Evolutionary conservation across 2,797 vertebrate species (phyloP), one percentile per base, ranked within the genome.

Genomic region (Acipenser oxyrinchus): DNA sequence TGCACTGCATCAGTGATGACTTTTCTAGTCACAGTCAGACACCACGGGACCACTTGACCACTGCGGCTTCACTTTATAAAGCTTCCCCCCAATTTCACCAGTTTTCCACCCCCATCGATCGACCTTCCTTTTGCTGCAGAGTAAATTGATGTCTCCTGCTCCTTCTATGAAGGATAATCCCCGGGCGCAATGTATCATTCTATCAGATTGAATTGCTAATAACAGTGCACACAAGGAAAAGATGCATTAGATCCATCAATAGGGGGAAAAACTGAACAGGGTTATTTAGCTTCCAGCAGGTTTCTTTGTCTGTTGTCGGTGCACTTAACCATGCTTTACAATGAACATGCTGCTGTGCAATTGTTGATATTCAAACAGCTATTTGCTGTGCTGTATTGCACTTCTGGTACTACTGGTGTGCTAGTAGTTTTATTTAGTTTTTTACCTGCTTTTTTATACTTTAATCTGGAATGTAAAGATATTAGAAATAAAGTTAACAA

Each of bases 141-240:
- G 60, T 62, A 62, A 66, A 66, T 66, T 66, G 64, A 58, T 66
- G 64, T 57, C 52, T 66, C 64, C 64, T 23, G 37, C 52, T 66
- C 52, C 53, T n/a, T 12, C 55, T 57, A 66, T 66, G 37, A 66
- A 58, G 64, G 52, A 57, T 51, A 23, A 53, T 65, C 64, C 64
- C 52, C 37, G 6, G 64, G 64, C 52, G 52, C 64, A 66, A 66
- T 66, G 55, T 66, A 55, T 66, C 64, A 66, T 66, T 51, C 64
- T 57, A 58, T 66, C 52, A 66, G 55, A 66, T 66, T 66, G 64
- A 66, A 53, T 66, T 58, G 64, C 52, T 66, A 66, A 66, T 66
- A 55, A 66, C 64, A 48, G 11, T 18, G n/a, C 37, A 12, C 23
- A 48, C 64, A 51, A 37, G 37, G 48, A 48, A 57, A 52, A 66